Evolutionary conservation across 2,113 vertebrate genomes (phyloP), one percentile per base, ranked within the genome.

Genomic region (Thamnaconus septentrionalis): DNA sequence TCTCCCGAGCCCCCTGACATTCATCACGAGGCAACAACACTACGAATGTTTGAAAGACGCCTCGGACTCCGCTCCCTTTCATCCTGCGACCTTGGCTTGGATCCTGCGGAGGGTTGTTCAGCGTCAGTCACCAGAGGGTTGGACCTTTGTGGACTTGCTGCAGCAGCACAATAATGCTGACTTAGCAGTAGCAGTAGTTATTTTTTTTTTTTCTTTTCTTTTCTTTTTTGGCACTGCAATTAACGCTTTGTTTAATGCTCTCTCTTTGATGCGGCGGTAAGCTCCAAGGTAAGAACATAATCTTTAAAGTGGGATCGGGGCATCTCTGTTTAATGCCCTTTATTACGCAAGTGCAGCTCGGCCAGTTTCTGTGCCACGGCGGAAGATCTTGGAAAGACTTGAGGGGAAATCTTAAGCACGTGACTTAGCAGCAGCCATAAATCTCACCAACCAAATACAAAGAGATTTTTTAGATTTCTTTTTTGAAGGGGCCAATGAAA

Each of bases 241-340:
- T 82, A 87, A 78, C 76, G 67, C 75, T 66, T 88, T 87, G 79
- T 89, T 18, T 86, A 77, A 75, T 83, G 71, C 71, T 78, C 68
- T 77, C 68, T 71, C 66, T 74, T 74, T 59, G 64, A 73, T 76
- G 68, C 77, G 72, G 18, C 70, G 73, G 52, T 82, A 66, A 65
- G 65, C 68, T 76, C 74, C 47, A 68, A 79, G 78, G 67, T 85
- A 87, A 89, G 87, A 72, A 69, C 73, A 78, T 85, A 86, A 90
- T 89, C 86, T 83, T 74, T 87, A 79, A 84, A 89, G 74, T 81
- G 78, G 79, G 80, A 63, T 45, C 31, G 59, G 69, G 69, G 76
- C 71, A 78, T 88, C 77, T 40, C 61, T 11, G 45, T 84, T 76
- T 87, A 88, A 83, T 85, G 82, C 67, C 62, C 59, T 71, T 76